Conservation (phyloP, 2,797 vertebrate genomes). For the Chelmon rostratus region DNA sequence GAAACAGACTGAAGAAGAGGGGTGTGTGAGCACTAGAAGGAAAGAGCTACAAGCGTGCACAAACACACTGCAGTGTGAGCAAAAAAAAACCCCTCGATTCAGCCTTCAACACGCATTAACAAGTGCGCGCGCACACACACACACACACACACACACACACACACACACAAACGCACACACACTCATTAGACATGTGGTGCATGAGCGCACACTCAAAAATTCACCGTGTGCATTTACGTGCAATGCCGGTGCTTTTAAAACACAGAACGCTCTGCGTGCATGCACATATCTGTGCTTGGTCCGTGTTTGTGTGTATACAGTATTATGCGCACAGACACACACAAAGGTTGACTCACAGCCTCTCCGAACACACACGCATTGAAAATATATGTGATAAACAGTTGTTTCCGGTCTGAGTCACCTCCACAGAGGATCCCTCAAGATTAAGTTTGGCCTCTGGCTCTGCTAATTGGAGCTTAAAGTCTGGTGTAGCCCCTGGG, state of each 20-base stretch:
- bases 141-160: constrained; percentile 18
- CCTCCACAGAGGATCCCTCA: constrained; percentile 78
- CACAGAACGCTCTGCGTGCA: constrained; percentile 1
- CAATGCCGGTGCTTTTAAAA: constrained; percentile 20
- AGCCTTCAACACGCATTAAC: constrained; percentile 30
- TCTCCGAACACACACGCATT: constrained; percentile 23
- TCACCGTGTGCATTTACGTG: constrained; percentile 14
- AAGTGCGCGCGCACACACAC: constrained; percentile 21
- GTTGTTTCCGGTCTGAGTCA: constrained; percentile 78
- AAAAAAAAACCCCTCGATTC: constrained; percentile 2
- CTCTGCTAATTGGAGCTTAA: constrained; percentile 88
- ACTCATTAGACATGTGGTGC: neutral
- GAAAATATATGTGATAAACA: constrained; percentile 72
- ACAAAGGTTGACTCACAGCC: constrained; percentile 18
- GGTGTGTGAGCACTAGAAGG: constrained; percentile 24
- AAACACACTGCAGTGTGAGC: constrained; percentile 17
- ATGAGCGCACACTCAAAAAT: constrained; percentile 16
- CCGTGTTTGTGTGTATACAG: neutral
- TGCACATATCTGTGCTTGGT: neutral
- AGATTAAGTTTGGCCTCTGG: constrained; percentile 85
- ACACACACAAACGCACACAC: constrained; percentile 19
- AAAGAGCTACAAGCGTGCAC: constrained; percentile 33
- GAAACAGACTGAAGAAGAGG: constrained; percentile 61
- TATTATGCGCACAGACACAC: neutral
- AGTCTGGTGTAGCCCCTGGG: constrained; percentile 84